These are phyloP conservation scores for Riptortus pedestris DNA, from an alignment of 1,140 invertebrate genomes.

Conservation along the genomic window DNA sequence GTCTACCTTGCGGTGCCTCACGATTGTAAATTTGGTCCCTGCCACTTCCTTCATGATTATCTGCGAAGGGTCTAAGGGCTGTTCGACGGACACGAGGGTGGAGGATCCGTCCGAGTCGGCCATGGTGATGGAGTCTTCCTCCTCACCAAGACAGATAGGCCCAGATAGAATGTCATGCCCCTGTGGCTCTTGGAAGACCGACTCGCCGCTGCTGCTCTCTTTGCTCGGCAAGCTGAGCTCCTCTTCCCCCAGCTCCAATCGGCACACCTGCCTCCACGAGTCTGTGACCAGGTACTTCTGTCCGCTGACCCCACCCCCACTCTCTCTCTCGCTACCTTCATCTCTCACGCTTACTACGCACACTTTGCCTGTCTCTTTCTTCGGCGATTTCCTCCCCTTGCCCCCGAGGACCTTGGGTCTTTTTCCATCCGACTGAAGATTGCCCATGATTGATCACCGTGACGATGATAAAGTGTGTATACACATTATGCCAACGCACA, in stretches of 20 bases:
- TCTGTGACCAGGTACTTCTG: conserved; percentile 23
- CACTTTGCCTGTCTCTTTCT: background rate
- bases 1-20: conserved; percentile 25
- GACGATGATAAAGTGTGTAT: too few species aligned
- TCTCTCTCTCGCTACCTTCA: conserved; percentile 3
- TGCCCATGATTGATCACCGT: conserved; percentile 1
- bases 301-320: background rate
- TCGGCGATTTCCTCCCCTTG: background rate
- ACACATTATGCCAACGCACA: too few species aligned
- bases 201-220: conserved; percentile 21
- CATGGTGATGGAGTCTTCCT: background rate
- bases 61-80: background rate
- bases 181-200: conserved; percentile 22
- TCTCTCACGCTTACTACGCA: background rate
- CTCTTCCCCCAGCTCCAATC: conserved; percentile 11
- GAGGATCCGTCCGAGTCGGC: background rate
- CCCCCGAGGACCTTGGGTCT: background rate
- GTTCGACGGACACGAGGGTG: background rate
- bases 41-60: conserved; percentile 3
- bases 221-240: conserved; percentile 21
- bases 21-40: conserved; percentile 27
- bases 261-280: conserved; percentile 21
- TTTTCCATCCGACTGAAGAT: conserved; percentile 20
- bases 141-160: background rate
- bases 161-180: background rate